Conservation (phyloP, 2,113 vertebrate species). For the Sturnira hondurensis region DNA sequence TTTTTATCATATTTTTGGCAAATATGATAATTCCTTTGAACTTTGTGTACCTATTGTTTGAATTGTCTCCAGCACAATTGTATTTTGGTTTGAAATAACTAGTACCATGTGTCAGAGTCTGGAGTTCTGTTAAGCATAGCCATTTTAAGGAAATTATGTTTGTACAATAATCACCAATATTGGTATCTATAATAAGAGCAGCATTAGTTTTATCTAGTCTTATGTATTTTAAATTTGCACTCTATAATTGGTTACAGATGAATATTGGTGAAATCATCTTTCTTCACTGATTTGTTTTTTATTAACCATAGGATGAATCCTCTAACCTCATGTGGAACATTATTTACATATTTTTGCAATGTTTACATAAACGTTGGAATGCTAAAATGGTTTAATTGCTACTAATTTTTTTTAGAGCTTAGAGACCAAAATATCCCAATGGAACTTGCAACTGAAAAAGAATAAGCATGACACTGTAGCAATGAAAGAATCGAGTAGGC, state of each 20-base stretch:
- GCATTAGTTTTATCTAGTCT: not conserved
- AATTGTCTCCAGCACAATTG: not conserved
- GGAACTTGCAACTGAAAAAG: conserved; percentile 80
- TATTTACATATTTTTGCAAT: conserved; percentile 7
- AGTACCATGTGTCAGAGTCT: not conserved
- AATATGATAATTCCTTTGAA: not conserved
- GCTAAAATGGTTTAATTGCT: conserved; percentile 39
- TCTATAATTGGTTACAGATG: conserved; percentile 21
- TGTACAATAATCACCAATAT: not conserved
- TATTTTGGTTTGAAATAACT: not conserved
- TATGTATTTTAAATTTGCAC: not conserved
- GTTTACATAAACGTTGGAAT: not conserved
- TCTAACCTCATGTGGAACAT: not conserved
- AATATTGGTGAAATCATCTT: conserved; percentile 3
- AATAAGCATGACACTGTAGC: conserved; percentile 76
- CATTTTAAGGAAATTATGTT: conserved; percentile 10
- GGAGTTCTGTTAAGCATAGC: not conserved
- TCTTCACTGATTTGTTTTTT: not conserved
- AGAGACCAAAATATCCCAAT: conserved; percentile 81
- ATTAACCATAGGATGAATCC: not conserved
- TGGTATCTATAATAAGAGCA: not conserved
- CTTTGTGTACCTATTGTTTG: not conserved
- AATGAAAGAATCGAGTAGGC: conserved; percentile 77
- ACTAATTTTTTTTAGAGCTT: conserved; percentile 80
- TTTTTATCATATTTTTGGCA: not conserved